These are phyloP conservation scores for Rissa tridactyla DNA, from an alignment of 2,113 vertebrate species.

Conservation along the genomic window DNA sequence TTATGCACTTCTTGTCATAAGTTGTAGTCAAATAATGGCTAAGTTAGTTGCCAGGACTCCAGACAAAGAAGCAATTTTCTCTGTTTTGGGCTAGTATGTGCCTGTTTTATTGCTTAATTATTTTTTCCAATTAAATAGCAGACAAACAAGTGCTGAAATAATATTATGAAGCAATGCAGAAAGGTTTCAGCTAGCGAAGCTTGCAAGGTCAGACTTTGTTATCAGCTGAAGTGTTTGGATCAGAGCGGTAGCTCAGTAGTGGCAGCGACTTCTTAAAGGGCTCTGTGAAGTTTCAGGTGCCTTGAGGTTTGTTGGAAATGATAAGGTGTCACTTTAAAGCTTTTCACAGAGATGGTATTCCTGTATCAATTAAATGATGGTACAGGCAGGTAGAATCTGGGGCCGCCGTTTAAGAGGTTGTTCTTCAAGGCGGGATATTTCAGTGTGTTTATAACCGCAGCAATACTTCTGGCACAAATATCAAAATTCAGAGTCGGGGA, in stretches of 20 bases:
- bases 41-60: not conserved
- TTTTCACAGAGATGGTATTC: not conserved
- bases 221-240: not conserved
- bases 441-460: not conserved
- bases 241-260: not conserved
- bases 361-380: not conserved
- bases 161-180: not conserved
- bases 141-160: not conserved
- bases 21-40: not conserved
- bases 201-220: not conserved
- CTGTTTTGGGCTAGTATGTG: not conserved
- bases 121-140: not conserved
- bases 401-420: not conserved
- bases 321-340: not conserved
- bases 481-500: not conserved
- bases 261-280: not conserved
- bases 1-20: not conserved
- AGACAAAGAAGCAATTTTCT: not conserved
- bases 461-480: not conserved
- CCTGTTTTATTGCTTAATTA: not conserved
- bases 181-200: not conserved
- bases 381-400: not conserved
- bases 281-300: not conserved
- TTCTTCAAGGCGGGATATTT: not conserved
- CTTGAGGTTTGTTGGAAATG: not conserved